Conservation (phyloP, 2,888 invertebrate species). For the Ophion ellenae region DNA sequence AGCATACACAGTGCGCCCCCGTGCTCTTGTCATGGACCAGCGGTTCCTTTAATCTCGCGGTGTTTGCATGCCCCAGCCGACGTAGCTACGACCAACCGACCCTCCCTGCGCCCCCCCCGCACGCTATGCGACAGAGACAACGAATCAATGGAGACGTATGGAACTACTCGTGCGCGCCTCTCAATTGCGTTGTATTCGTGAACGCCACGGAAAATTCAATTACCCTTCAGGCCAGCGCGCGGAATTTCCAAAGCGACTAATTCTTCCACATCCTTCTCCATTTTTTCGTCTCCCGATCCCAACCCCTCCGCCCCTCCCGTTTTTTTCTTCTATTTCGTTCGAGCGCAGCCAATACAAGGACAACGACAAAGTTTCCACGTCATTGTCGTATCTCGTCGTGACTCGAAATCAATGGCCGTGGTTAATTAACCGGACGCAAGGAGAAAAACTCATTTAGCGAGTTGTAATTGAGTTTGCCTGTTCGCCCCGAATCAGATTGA, state of each 20-base stretch:
- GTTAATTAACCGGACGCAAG: slow-evolving; percentile 20
- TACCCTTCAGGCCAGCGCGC: slow-evolving; percentile 55
- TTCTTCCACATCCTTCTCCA: slow-evolving; percentile 7
- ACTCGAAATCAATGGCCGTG: not conserved
- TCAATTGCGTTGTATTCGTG: slow-evolving; percentile 62
- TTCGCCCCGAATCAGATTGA: slow-evolving; percentile 4
- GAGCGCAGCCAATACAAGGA: not conserved
- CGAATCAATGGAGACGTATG: slow-evolving; percentile 57
- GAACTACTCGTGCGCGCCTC: slow-evolving; percentile 56
- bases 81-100: slow-evolving; percentile 67
- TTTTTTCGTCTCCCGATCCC: not conserved
- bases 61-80: slow-evolving; percentile 82
- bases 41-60: slow-evolving; percentile 82
- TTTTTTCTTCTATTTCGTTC: slow-evolving; percentile 8
- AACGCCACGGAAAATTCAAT: slow-evolving; percentile 76
- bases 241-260: slow-evolving; percentile 45
- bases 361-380: not conserved
- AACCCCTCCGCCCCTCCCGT: too few relatives aligned
- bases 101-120: slow-evolving; percentile 22
- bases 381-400: not conserved
- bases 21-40: slow-evolving; percentile 71
- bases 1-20: slow-evolving; percentile 49
- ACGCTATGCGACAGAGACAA: slow-evolving; percentile 32
- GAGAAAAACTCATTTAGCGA: slow-evolving; percentile 3
- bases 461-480: slow-evolving; percentile 20